Evolutionary conservation across 2,113 vertebrate species (phyloP).

Genomic region (Cynopterus brachyotis): DNA sequence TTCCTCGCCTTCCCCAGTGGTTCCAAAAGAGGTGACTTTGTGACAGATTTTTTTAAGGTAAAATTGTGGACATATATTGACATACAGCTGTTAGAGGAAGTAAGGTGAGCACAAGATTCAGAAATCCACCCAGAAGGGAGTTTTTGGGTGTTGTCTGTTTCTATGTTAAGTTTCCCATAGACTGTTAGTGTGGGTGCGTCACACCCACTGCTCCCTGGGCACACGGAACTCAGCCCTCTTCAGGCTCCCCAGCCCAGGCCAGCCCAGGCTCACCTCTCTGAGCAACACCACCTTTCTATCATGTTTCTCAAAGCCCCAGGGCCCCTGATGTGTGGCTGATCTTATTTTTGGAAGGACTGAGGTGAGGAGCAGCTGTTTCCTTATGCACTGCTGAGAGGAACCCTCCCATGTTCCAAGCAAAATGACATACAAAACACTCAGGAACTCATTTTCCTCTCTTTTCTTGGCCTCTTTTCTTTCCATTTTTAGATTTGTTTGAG

Average conservation of each 20-base stretch:
- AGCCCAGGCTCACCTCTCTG: neutral
- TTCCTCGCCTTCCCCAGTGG: neutral
- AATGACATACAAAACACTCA: neutral
- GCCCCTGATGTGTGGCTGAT: neutral
- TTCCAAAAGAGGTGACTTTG: neutral
- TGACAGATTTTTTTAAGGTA: neutral
- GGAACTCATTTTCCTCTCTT: neutral
- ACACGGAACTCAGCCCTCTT: neutral
- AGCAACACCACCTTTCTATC: neutral
- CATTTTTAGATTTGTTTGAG: neutral
- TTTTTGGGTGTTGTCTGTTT: neutral
- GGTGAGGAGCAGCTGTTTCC: neutral
- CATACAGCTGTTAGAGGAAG: neutral
- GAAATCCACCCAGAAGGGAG: neutral
- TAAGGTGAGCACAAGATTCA: neutral
- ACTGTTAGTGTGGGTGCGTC: accelerated
- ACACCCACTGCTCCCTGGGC: accelerated
- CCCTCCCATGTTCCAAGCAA: neutral
- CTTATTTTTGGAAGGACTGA: neutral
- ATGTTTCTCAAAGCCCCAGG: neutral
- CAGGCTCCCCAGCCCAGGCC: no score
- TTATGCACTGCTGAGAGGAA: neutral
- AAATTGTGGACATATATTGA: neutral
- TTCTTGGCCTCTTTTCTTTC: neutral
- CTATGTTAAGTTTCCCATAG: neutral